These are phyloP conservation scores for Heliangelus exortis DNA, from an alignment of 2,797 vertebrate genomes.

Conservation along the genomic window DNA sequence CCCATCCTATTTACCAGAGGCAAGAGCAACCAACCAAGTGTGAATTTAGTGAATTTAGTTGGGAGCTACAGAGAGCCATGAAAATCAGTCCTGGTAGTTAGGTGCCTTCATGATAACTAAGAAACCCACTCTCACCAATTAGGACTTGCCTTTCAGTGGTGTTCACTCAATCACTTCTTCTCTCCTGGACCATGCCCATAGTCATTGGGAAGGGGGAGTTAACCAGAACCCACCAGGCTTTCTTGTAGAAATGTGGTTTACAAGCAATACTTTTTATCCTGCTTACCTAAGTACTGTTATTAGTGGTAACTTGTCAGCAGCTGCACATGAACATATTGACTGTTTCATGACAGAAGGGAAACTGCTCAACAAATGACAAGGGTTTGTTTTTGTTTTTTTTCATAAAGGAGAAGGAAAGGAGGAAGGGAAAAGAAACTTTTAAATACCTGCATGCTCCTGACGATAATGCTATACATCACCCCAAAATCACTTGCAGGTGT, in stretches of 20 bases:
- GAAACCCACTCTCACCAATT: not conserved
- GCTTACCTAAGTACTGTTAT: not conserved
- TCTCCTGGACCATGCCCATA: not conserved
- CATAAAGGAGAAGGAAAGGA: not conserved
- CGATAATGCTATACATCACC: not conserved
- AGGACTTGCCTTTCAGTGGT: not conserved
- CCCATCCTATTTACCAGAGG: not conserved
- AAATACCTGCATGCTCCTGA: accelerated
- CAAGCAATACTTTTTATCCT: not conserved
- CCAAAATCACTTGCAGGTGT: conserved; percentile 42
- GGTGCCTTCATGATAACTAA: not conserved
- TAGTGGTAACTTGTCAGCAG: not conserved
- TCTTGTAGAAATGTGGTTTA: not conserved
- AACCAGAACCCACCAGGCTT: not conserved
- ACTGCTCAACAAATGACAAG: not conserved
- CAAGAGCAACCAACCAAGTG: not conserved
- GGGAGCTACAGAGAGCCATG: not conserved
- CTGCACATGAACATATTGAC: not conserved
- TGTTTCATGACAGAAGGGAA: not conserved
- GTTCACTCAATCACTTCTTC: not conserved
- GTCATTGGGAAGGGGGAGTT: not conserved
- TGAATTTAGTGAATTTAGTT: not conserved
- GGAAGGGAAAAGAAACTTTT: not conserved
- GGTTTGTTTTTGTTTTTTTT: not conserved
- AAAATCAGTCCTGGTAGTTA: not conserved